phyloP scores from a whole-genome alignment of 2,113 vertebrate genomes.

The Ptychochromis oligacanthus region DNA sequence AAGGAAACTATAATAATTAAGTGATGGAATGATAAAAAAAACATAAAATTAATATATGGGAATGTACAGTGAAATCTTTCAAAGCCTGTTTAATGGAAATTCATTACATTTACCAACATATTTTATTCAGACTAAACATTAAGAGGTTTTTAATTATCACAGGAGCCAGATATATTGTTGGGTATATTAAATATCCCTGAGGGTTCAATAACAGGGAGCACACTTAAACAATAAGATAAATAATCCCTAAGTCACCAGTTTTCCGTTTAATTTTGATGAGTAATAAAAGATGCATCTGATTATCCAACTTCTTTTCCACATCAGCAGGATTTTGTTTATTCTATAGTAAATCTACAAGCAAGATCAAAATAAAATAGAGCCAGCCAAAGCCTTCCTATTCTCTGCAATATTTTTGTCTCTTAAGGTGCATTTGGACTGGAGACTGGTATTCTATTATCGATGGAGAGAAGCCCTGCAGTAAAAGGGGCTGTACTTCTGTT shows the following conservation, averaged over 20 bases:
- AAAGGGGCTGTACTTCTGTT: not conserved
- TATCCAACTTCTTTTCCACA: not conserved
- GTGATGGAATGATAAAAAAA: not conserved
- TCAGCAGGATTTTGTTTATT: conserved; percentile 5
- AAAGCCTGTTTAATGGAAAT: not conserved
- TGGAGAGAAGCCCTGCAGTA: not conserved
- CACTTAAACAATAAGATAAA: no score
- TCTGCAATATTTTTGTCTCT: conserved; percentile 4
- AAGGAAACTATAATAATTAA: not conserved
- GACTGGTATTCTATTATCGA: not conserved
- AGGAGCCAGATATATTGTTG: not conserved
- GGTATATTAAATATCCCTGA: not conserved
- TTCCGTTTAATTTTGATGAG: not conserved
- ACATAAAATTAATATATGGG: not conserved
- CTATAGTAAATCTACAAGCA: not conserved
- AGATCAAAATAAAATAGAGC: not conserved
- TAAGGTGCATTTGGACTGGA: not conserved
- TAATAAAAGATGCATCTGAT: not conserved
- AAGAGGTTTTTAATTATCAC: not conserved
- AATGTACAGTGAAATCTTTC: not conserved
- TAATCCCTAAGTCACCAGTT: not conserved
- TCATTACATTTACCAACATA: not conserved
- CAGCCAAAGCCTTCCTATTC: not conserved
- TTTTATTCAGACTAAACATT: not conserved
- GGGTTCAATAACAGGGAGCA: no score